phyloP scores from a whole-genome alignment of 2,888 invertebrate species.

The Euspilapteryx auroguttella region DNA sequence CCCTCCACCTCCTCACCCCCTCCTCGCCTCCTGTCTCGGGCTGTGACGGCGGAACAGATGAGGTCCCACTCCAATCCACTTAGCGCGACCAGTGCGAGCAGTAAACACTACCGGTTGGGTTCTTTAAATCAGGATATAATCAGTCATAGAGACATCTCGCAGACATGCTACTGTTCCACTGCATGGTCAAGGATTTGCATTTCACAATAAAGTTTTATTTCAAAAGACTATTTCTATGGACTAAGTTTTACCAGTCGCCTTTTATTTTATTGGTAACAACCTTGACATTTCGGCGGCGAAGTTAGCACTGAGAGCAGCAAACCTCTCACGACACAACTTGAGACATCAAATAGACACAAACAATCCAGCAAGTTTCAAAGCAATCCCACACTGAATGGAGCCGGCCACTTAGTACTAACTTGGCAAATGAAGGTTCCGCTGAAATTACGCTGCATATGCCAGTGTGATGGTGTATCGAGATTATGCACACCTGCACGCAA shows the following conservation, averaged over 20 bases:
- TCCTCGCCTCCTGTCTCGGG: slow-evolving; percentile 16
- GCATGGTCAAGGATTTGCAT: too few relatives aligned
- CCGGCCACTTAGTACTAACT: slow-evolving; percentile 9
- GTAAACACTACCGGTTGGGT: slow-evolving; percentile 13
- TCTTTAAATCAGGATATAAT: slow-evolving; percentile 1
- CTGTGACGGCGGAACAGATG: slow-evolving; percentile 51
- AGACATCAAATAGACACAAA: slow-evolving; percentile 3
- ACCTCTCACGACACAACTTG: too few relatives aligned
- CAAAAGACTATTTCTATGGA: too few relatives aligned
- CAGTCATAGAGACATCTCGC: not conserved
- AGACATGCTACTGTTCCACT: too few relatives aligned
- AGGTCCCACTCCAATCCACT: slow-evolving; percentile 57
- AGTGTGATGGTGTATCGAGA: slow-evolving; percentile 9
- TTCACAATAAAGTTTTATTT: too few relatives aligned
- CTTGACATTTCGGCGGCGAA: too few relatives aligned
- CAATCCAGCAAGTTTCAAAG: slow-evolving; percentile 6
- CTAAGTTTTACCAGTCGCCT: too few relatives aligned
- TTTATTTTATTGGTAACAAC: too few relatives aligned
- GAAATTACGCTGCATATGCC: not conserved
- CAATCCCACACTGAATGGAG: slow-evolving; percentile 7
- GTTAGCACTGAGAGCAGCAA: too few relatives aligned
- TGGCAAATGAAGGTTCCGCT: not conserved
- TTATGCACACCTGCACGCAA: slow-evolving; percentile 20
- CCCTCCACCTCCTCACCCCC: slow-evolving; percentile 14
- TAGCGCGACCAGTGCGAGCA: slow-evolving; percentile 41